A percentile compares a stretch with the other conserved stretches of the same genome.
Evolutionary conservation across 2,888 invertebrate genomes (phyloP).

Genomic region (Thecocarcelia acutangulata): DNA sequence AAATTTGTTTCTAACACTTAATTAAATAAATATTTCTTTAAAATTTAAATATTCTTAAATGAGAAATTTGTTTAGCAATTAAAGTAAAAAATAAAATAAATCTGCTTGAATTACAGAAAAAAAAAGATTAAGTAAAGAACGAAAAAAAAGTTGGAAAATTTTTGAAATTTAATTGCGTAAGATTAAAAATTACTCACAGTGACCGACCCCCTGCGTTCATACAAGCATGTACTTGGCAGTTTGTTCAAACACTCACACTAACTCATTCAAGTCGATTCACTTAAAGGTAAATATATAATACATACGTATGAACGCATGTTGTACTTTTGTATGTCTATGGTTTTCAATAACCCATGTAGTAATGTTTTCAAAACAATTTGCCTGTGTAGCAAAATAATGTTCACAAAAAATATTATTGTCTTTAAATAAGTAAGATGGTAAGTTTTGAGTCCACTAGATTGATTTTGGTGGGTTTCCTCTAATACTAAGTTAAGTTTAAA

Average conservation of each 20-base stretch:
- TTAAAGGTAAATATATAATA: background rate
- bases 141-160: slow-evolving; percentile 20
- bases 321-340: background rate
- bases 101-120: slow-evolving; percentile 10
- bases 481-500: no score
- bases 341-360: no score
- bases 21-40: slow-evolving; percentile 19
- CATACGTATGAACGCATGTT: no score
- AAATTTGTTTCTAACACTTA: background rate
- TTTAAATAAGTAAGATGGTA: no score
- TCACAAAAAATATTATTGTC: no score
- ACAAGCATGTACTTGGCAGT: background rate
- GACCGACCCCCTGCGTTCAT: slow-evolving; percentile 46
- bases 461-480: no score
- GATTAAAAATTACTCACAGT: slow-evolving; percentile 15
- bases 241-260: background rate
- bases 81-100: slow-evolving; percentile 32
- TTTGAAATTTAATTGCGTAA: slow-evolving; percentile 6
- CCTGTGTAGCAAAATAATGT: no score
- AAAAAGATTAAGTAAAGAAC: background rate
- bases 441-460: no score
- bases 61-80: background rate
- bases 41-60: no score
- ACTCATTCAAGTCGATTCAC: background rate
- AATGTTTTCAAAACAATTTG: no score